Conservation (phyloP, 2,797 vertebrate genomes). For the Agapornis canus region DNA sequence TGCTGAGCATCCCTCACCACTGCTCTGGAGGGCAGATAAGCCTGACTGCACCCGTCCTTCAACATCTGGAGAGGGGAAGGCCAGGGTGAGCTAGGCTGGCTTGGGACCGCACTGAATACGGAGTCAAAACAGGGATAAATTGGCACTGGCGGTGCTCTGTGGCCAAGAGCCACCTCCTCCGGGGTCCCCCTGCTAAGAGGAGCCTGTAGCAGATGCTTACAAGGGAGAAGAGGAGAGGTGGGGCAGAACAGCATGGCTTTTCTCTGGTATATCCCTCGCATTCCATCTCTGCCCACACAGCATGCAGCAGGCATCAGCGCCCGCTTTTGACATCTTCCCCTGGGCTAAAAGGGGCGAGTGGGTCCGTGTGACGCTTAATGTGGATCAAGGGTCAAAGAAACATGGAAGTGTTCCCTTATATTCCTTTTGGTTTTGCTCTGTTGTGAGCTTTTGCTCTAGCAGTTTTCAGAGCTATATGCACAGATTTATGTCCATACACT, state of each 20-base stretch:
- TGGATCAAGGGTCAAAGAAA: background rate
- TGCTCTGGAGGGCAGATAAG: background rate
- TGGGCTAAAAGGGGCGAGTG: background rate
- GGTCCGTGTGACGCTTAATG: background rate
- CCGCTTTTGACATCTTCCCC: background rate
- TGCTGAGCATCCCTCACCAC: background rate
- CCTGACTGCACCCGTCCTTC: background rate
- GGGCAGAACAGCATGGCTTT: background rate
- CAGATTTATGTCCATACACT: constrained; percentile 3
- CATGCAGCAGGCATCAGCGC: background rate
- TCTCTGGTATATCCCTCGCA: background rate
- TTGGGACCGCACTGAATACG: fast-evolving
- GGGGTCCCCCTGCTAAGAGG: background rate
- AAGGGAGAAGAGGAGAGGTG: background rate
- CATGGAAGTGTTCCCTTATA: background rate
- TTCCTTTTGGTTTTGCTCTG: background rate
- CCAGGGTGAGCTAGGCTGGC: background rate
- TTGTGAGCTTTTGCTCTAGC: background rate
- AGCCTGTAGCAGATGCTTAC: background rate
- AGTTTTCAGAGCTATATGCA: background rate
- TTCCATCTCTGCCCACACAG: background rate
- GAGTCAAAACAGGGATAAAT: constrained; percentile 20
- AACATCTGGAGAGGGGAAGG: background rate
- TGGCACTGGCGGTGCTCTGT: background rate
- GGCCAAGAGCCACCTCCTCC: background rate